phyloP scores from a whole-genome alignment of 2,797 vertebrate species.

The Bradypodion pumilum region DNA sequence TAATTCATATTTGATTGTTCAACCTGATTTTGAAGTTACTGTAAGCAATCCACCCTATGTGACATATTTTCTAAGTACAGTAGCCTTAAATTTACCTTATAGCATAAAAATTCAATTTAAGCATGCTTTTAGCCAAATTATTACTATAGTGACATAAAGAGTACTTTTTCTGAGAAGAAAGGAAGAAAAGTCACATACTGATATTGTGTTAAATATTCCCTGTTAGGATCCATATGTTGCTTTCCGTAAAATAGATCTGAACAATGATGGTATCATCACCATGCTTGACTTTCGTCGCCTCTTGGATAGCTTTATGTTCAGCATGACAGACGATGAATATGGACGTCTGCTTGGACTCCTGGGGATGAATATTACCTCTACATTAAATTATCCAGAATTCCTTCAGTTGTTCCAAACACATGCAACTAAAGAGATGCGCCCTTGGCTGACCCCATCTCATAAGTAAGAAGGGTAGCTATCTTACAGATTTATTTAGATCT shows the following conservation, averaged over 20 bases:
- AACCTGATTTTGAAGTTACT: neutral
- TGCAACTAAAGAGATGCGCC: slow-evolving; percentile 35
- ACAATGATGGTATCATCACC: slow-evolving; percentile 71
- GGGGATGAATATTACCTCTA: slow-evolving; percentile 66
- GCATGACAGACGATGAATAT: slow-evolving; percentile 69
- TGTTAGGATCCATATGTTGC: slow-evolving; percentile 75
- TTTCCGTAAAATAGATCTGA: slow-evolving; percentile 76
- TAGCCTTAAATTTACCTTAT: slow-evolving; percentile 12
- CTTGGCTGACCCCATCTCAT: slow-evolving; percentile 3
- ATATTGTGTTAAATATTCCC: slow-evolving; percentile 44
- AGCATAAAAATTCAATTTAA: slow-evolving; percentile 32
- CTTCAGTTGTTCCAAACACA: slow-evolving; percentile 58
- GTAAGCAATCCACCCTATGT: neutral
- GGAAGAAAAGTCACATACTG: neutral
- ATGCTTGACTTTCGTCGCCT: slow-evolving; percentile 71
- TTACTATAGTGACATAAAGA: neutral
- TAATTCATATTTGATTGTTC: neutral
- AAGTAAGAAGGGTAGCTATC: slow-evolving; percentile 54
- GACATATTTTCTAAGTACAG: neutral
- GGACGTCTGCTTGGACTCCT: slow-evolving; percentile 68
- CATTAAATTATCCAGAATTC: slow-evolving; percentile 77
- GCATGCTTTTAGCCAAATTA: slow-evolving; percentile 7
- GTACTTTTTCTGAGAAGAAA: neutral
- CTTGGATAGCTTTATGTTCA: slow-evolving; percentile 69
- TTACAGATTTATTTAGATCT: neutral